Evolutionary conservation across 2,888 invertebrate species (phyloP).

Genomic region (Heliconius aoede): DNA sequence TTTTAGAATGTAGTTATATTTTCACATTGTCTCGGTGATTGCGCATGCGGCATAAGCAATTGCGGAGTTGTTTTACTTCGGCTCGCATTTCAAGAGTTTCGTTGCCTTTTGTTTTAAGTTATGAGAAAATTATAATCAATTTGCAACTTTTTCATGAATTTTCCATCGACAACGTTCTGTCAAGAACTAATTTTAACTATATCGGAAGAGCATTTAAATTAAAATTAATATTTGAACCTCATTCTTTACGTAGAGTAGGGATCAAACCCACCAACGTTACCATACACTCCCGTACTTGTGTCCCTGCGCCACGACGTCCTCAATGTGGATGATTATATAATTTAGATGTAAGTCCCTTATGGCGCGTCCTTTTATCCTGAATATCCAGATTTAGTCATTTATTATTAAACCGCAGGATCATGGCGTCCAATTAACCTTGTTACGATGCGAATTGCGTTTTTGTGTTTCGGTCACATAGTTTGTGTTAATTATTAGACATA

Average conservation of each 20-base stretch:
- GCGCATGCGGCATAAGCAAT: too few relatives aligned
- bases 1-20: not conserved
- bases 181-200: not conserved
- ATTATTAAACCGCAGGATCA: constrained; percentile 51
- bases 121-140: not conserved
- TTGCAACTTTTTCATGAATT: not conserved
- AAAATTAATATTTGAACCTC: too few relatives aligned
- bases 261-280: too few relatives aligned
- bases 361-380: constrained; percentile 60
- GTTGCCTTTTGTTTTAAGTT: not conserved
- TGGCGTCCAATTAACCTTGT: constrained; percentile 41
- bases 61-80: not conserved
- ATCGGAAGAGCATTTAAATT: too few relatives aligned
- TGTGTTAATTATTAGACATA: not conserved
- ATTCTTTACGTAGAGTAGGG: too few relatives aligned
- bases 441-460: constrained; percentile 36
- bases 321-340: not conserved
- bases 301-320: too few relatives aligned
- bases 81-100: not conserved
- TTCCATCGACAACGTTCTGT: not conserved
- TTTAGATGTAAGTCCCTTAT: constrained; percentile 56
- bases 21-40: constrained; percentile 1
- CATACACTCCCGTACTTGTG: too few relatives aligned
- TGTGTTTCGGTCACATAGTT: constrained; percentile 23
- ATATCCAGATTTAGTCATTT: constrained; percentile 64